Percentiles rank a stretch among this genome's conserved stretches.
Conservation (phyloP, 2,797 vertebrate species). For the Helicolenus hilgendorfi region DNA sequence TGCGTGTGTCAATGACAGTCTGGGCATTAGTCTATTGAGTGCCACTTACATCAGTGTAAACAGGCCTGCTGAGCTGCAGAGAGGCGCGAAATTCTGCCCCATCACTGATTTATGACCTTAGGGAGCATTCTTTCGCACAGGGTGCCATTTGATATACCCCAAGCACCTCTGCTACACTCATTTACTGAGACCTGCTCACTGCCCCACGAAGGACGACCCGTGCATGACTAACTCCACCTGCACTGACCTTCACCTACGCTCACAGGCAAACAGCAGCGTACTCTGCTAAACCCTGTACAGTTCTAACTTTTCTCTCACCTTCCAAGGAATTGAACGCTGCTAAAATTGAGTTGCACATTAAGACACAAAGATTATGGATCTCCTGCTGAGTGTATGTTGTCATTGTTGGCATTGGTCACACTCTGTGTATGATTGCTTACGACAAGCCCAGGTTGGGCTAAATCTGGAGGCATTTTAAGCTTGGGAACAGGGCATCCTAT, state of each 20-base stretch:
- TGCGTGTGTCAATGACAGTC: slow-evolving; percentile 53
- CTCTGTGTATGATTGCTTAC: slow-evolving; percentile 58
- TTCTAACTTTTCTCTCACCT: not conserved
- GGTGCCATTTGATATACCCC: slow-evolving; percentile 82
- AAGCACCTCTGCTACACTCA: slow-evolving; percentile 85
- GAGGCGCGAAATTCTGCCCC: slow-evolving; percentile 89
- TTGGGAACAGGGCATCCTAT: slow-evolving; percentile 78
- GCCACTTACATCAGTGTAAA: slow-evolving; percentile 90
- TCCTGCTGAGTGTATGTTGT: slow-evolving; percentile 55
- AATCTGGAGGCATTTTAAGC: slow-evolving; percentile 71
- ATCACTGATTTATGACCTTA: slow-evolving; percentile 89
- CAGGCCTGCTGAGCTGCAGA: slow-evolving; percentile 87
- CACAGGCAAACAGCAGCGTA: slow-evolving; percentile 17
- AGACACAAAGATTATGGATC: slow-evolving; percentile 35
- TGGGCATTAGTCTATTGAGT: slow-evolving; percentile 73
- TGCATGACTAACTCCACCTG: slow-evolving; percentile 86
- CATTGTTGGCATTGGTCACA: slow-evolving; percentile 59
- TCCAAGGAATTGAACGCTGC: not conserved
- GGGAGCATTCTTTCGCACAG: slow-evolving; percentile 85
- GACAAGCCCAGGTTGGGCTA: slow-evolving; percentile 64
- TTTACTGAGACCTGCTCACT: slow-evolving; percentile 83
- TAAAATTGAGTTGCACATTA: slow-evolving; percentile 12
- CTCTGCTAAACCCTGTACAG: not conserved
- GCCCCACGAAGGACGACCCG: slow-evolving; percentile 77
- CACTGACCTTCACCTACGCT: slow-evolving; percentile 80